Conservation (phyloP, 2,888 invertebrate genomes). For the Candidula unifasciata region DNA sequence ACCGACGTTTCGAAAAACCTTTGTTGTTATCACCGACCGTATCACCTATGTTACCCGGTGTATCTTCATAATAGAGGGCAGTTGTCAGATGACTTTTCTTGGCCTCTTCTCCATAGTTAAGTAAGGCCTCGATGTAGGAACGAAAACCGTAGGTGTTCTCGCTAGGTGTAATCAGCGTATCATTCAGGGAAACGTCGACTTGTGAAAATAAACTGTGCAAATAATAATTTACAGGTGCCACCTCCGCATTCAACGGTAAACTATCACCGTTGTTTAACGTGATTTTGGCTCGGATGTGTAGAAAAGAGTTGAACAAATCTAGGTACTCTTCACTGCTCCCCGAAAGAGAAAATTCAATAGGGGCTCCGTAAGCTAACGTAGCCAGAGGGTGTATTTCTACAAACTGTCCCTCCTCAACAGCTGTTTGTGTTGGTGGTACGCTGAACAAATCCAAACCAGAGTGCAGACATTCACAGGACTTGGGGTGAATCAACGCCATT, state of each 20-base stretch:
- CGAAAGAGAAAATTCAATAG: constrained; percentile 49
- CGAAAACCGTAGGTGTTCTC: constrained; percentile 51
- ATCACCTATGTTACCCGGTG: no score
- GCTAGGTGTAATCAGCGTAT: no score
- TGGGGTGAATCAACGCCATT: constrained; percentile 20
- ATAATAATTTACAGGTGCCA: constrained; percentile 49
- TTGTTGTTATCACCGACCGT: no score
- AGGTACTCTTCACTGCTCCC: no score
- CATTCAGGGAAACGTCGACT: no score
- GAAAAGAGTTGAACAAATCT: no score
- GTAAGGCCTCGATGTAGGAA: neutral
- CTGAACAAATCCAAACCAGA: constrained; percentile 40
- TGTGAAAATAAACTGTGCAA: neutral
- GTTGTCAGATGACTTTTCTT: no score
- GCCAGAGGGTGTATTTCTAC: no score
- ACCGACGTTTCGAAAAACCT: no score
- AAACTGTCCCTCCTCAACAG: no score
- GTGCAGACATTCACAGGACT: constrained; percentile 36
- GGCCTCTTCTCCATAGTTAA: constrained; percentile 31
- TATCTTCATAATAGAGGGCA: neutral
- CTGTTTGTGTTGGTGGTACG: no score
- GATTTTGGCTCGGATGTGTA: constrained; percentile 47
- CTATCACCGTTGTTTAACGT: constrained; percentile 45
- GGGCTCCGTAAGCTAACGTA: constrained; percentile 37
- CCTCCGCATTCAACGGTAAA: constrained; percentile 29